A percentile compares a stretch with the other conserved stretches of the same genome.
These are phyloP conservation scores for Catharus minimus DNA, from an alignment of 2,113 vertebrate genomes.

Conservation along the genomic window DNA sequence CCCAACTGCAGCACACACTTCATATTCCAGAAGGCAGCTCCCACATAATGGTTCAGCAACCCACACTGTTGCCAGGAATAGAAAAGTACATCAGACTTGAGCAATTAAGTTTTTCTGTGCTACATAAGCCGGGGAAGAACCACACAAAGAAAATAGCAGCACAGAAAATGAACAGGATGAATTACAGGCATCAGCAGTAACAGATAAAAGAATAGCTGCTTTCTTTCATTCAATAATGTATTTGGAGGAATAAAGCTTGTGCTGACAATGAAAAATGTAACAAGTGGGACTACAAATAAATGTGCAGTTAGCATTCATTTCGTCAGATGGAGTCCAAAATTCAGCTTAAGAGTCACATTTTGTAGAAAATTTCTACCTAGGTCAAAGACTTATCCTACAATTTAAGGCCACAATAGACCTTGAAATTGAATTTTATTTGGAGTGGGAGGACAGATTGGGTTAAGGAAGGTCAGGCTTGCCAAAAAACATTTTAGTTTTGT, in stretches of 20 bases:
- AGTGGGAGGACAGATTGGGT: not conserved
- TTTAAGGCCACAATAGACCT: not conserved
- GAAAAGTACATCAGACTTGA: conserved; percentile 58
- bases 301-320: conserved; percentile 48
- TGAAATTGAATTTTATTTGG: not conserved
- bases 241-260: conserved; percentile 40
- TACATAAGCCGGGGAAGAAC: conserved; percentile 9
- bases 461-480: not conserved
- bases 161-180: conserved; percentile 37
- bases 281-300: conserved; percentile 30
- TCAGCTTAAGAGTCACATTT: not conserved
- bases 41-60: conserved; percentile 51
- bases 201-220: conserved; percentile 40
- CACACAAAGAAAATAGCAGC: conserved; percentile 1
- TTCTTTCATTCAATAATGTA: conserved; percentile 45
- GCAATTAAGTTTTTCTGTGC: conserved; percentile 47
- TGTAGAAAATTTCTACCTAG: not conserved
- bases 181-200: conserved; percentile 40
- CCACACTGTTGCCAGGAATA: conserved; percentile 60
- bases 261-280: conserved; percentile 66
- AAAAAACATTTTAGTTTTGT: not conserved
- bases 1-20: conserved; percentile 14
- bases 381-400: not conserved
- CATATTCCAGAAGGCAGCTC: conserved; percentile 62
- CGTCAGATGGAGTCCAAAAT: conserved; percentile 22